A percentile compares a stretch with the other conserved stretches of the same genome.
Evolutionary conservation across 2,113 vertebrate genomes (phyloP).

Genomic region (Nicator chloris): DNA sequence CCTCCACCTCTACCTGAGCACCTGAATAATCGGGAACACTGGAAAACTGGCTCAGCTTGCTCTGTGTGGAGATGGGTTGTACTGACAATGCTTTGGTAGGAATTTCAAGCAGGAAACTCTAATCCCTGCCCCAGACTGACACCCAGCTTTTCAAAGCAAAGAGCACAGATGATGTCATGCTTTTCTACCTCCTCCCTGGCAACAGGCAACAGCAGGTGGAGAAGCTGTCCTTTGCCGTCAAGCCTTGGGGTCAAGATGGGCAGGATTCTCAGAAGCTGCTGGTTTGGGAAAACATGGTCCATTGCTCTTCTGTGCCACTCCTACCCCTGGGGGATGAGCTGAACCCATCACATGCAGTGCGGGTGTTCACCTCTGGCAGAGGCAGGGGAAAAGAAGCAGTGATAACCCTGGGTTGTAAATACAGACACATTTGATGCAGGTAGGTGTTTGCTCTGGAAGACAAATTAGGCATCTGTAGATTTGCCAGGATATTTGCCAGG

Average conservation of each 20-base stretch:
- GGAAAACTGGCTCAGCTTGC: neutral
- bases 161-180: neutral
- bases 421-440: neutral
- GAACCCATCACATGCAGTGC: accelerated
- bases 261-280: neutral
- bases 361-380: neutral
- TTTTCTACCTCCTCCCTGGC: neutral
- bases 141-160: neutral
- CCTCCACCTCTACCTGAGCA: neutral
- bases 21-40: neutral
- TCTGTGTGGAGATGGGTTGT: neutral
- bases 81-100: neutral
- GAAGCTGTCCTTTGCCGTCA: neutral
- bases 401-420: neutral
- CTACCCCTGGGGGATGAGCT: accelerated
- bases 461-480: neutral
- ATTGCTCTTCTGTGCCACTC: neutral
- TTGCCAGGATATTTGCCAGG: neutral
- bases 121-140: neutral
- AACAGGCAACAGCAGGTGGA: neutral
- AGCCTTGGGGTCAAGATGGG: neutral
- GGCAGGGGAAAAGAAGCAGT: neutral
- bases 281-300: neutral
- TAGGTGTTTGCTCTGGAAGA: neutral
- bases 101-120: neutral